Percentiles rank a stretch among this genome's conserved stretches.
Conservation (phyloP, 2,888 invertebrate genomes). For the Spodoptera littoralis region DNA sequence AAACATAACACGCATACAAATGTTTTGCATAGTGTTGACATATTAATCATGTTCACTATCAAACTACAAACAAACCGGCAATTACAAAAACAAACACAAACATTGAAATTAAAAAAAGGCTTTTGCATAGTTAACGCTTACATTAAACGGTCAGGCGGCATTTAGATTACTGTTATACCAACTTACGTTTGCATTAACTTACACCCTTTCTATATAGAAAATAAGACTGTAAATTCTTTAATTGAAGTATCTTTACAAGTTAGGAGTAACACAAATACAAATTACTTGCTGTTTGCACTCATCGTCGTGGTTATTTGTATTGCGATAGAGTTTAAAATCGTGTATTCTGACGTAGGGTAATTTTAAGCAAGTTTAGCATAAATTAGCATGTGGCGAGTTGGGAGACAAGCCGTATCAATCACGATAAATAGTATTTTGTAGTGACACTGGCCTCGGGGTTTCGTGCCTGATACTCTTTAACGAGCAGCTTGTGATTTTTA, state of each 20-base stretch:
- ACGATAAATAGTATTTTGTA: constrained; percentile 65
- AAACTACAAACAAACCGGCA: constrained; percentile 42
- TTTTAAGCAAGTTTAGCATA: constrained; percentile 51
- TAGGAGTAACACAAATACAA: constrained; percentile 26
- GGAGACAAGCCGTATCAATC: constrained; percentile 65
- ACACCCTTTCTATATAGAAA: not conserved
- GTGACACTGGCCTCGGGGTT: constrained; percentile 59
- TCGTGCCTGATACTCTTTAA: constrained; percentile 49
- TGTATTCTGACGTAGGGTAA: not conserved
- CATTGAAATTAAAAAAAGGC: constrained; percentile 49
- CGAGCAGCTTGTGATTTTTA: constrained; percentile 51
- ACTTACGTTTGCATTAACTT: not conserved
- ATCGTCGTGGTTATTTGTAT: not conserved
- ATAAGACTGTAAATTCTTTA: constrained; percentile 10
- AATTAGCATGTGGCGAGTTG: constrained; percentile 63
- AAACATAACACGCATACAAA: constrained; percentile 8
- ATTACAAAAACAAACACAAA: constrained; percentile 58
- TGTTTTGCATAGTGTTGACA: constrained; percentile 12
- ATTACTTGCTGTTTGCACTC: constrained; percentile 14
- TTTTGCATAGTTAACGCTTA: constrained; percentile 58
- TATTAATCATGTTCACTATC: constrained; percentile 32
- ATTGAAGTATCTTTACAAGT: constrained; percentile 1
- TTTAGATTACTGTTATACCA: constrained; percentile 57
- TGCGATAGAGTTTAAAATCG: not conserved
- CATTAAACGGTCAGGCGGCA: constrained; percentile 55